Conservation (phyloP, 2,113 vertebrate genomes). For the Notechis scutatus region DNA sequence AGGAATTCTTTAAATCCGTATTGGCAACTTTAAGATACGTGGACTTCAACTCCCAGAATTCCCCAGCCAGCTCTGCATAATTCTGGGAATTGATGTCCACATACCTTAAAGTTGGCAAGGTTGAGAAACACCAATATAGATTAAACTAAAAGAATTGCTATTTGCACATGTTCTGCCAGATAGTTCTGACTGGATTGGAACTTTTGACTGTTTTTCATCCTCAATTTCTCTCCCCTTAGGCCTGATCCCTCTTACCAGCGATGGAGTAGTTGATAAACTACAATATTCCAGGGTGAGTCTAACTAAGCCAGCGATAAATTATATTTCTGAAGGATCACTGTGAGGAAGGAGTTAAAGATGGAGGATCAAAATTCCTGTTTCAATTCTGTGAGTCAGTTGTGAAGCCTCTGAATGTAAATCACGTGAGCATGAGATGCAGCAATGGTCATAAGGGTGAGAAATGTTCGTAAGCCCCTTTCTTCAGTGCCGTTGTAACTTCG, state of each 20-base stretch:
- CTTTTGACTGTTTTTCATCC: not conserved
- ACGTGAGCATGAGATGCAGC: too few relatives aligned
- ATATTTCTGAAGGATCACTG: not conserved
- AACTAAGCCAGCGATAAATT: not conserved
- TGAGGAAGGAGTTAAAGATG: not conserved
- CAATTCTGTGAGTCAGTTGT: too few relatives aligned
- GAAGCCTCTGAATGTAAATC: too few relatives aligned
- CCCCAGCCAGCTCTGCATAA: not conserved
- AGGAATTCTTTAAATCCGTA: not conserved
- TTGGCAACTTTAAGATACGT: not conserved
- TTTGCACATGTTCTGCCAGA: not conserved
- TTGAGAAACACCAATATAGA: not conserved
- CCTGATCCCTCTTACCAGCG: constrained; percentile 93
- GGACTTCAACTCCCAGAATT: not conserved
- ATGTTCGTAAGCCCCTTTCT: too few relatives aligned
- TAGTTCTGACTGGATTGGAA: not conserved
- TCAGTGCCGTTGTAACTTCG: too few relatives aligned
- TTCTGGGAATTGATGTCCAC: not conserved
- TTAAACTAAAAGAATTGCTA: not conserved
- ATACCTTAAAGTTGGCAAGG: not conserved
- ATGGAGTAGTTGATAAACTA: constrained; percentile 97
- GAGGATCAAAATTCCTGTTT: too few relatives aligned
- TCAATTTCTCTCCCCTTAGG: constrained; percentile 66
- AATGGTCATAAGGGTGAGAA: too few relatives aligned
- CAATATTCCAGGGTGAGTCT: constrained; percentile 89